These are phyloP conservation scores for Ganaspis sp. DNA, from an alignment of 1,140 invertebrate genomes.

Conservation along the genomic window DNA sequence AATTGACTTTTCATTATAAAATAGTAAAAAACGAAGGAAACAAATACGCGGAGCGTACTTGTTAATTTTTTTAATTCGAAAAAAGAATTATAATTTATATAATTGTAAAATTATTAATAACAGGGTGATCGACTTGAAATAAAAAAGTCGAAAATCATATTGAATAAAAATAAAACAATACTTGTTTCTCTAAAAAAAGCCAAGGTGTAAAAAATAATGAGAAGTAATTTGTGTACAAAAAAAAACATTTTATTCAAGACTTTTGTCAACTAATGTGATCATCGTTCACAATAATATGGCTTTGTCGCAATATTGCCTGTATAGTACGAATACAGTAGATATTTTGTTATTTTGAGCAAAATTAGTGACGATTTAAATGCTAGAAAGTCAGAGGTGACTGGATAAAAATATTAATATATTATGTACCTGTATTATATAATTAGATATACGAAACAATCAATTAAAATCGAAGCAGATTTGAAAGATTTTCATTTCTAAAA, in stretches of 20 bases:
- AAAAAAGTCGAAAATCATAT: too few relatives aligned
- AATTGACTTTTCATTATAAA: background rate
- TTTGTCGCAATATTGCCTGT: constrained; percentile 59
- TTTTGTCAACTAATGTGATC: constrained; percentile 40
- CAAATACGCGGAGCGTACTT: too few relatives aligned
- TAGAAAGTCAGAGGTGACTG: constrained; percentile 60
- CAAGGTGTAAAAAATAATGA: background rate
- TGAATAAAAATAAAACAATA: constrained; percentile 43
- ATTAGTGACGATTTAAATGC: constrained; percentile 46
- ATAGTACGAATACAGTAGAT: constrained; percentile 61
- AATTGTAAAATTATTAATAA: background rate
- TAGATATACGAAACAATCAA: constrained; percentile 43
- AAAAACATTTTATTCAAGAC: background rate
- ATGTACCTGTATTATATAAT: constrained; percentile 56
- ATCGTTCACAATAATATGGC: constrained; percentile 43
- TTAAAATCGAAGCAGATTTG: constrained; percentile 48
- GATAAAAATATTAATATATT: constrained; percentile 64
- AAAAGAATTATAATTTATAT: too few relatives aligned
- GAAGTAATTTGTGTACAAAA: constrained; percentile 10
- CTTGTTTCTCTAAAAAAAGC: constrained; percentile 26
- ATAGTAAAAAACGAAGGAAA: constrained; percentile 3
- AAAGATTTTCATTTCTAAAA: background rate
- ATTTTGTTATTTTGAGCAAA: constrained; percentile 55
- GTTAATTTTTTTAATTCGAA: background rate
- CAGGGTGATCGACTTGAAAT: constrained; percentile 3